Conservation (phyloP, 2,888 invertebrate genomes). For the Epistrophe eligans region DNA sequence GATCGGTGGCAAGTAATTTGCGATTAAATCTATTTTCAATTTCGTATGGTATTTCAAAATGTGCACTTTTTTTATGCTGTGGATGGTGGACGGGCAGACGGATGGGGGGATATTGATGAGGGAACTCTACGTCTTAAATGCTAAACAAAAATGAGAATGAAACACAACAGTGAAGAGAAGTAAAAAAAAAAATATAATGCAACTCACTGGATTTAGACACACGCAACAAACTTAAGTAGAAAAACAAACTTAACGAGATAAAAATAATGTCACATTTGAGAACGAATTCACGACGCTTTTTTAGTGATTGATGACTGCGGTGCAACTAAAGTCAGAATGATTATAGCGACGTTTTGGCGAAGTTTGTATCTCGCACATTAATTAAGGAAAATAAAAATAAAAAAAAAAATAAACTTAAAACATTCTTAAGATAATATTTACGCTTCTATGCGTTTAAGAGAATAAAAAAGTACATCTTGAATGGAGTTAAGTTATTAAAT, state of each 20-base stretch:
- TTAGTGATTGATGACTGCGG: conserved; percentile 69
- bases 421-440: conserved; percentile 17
- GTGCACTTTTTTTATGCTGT: conserved; percentile 15
- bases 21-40: conserved; percentile 74
- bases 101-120: background rate
- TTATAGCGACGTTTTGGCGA: conserved; percentile 40
- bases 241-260: background rate
- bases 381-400: conserved; percentile 1
- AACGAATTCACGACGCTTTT: conserved; percentile 59
- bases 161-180: conserved; percentile 2
- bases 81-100: background rate
- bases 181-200: conserved; percentile 34
- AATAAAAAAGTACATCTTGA: conserved; percentile 47
- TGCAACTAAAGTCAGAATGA: conserved; percentile 66
- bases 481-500: conserved; percentile 40
- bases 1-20: conserved; percentile 68
- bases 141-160: conserved; percentile 28
- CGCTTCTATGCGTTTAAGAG: conserved; percentile 27
- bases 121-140: conserved; percentile 16
- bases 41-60: conserved; percentile 66
- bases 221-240: background rate
- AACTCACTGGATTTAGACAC: conserved; percentile 71
- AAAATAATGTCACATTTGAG: conserved; percentile 57
- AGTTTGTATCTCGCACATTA: conserved; percentile 11
- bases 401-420: background rate